phyloP scores from a whole-genome alignment of 2,888 invertebrate genomes.

The Limnephilus lunatus region DNA sequence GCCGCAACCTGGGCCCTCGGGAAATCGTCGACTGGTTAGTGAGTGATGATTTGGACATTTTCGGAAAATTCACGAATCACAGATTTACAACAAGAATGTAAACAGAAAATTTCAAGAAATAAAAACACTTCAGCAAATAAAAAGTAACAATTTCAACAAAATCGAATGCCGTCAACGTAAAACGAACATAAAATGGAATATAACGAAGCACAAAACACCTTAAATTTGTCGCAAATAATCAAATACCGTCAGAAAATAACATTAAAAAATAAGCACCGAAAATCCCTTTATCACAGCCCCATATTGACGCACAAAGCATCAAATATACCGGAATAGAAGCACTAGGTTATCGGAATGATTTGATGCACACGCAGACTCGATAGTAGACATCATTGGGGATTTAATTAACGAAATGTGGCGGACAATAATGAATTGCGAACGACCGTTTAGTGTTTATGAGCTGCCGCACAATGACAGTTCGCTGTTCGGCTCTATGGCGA shows the following conservation, averaged over 20 bases:
- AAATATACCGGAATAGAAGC: constrained; percentile 47
- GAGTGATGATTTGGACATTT: constrained; percentile 76
- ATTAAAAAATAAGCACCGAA: constrained; percentile 31
- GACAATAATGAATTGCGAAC: constrained; percentile 2
- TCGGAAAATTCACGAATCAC: constrained; percentile 67
- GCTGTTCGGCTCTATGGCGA: constrained; percentile 40
- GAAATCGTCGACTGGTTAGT: constrained; percentile 73
- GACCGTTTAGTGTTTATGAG: constrained; percentile 26
- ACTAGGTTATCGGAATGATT: constrained; percentile 19
- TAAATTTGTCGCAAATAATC: constrained; percentile 13
- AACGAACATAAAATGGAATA: constrained; percentile 28
- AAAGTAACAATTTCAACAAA: constrained; percentile 44
- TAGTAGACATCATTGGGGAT: not conserved
- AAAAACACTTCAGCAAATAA: constrained; percentile 37
- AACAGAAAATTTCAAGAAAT: constrained; percentile 26
- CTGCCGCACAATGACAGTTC: constrained; percentile 42
- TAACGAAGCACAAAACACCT: constrained; percentile 26
- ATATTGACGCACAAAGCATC: constrained; percentile 19
- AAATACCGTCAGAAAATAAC: constrained; percentile 35
- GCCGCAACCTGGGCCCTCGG: constrained; percentile 8
- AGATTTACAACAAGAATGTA: constrained; percentile 34
- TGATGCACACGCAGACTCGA: constrained; percentile 3
- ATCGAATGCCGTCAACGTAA: not conserved
- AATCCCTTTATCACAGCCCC: constrained; percentile 47
- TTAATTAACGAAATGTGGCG: not conserved